Conservation (phyloP, 2,797 vertebrate genomes). For the Hyperoplus immaculatus region DNA sequence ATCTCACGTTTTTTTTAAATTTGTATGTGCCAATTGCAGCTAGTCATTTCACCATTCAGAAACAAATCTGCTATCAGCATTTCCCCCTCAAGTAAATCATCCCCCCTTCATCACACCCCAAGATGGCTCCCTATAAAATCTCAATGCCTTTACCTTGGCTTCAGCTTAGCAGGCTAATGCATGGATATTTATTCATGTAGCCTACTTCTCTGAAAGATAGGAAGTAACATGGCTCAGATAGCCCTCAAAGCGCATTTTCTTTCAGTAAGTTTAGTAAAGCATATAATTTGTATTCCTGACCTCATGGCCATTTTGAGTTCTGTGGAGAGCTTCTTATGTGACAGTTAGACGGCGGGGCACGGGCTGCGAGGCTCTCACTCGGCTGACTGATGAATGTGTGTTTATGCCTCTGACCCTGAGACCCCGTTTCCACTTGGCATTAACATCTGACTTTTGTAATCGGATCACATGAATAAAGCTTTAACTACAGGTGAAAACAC, state of each 20-base stretch:
- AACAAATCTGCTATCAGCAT: slow-evolving; percentile 1
- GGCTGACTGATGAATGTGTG: slow-evolving; percentile 48
- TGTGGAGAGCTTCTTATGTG: slow-evolving; percentile 12
- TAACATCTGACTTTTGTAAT: too few relatives aligned
- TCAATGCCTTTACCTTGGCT: slow-evolving; percentile 48
- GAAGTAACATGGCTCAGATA: slow-evolving; percentile 34
- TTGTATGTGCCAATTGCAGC: too few relatives aligned
- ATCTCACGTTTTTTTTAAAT: not conserved
- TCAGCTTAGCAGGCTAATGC: slow-evolving; percentile 43
- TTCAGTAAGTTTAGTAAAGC: not conserved
- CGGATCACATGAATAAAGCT: too few relatives aligned
- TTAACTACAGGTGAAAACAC: too few relatives aligned
- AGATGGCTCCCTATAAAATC: slow-evolving; percentile 58
- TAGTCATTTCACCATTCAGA: not conserved
- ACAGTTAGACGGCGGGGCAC: slow-evolving; percentile 10
- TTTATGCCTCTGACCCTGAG: slow-evolving; percentile 1
- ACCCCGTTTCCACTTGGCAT: too few relatives aligned
- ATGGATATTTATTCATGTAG: slow-evolving; percentile 73
- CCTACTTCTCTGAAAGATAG: slow-evolving; percentile 47
- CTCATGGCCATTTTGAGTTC: slow-evolving; percentile 16
- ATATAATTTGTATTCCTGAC: slow-evolving; percentile 36
- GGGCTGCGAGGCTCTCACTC: not conserved
- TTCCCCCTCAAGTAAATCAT: slow-evolving; percentile 1
- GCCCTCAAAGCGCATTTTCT: not conserved
- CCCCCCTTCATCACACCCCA: slow-evolving; percentile 33